These are phyloP conservation scores for Reticulitermes lucifugus DNA, from an alignment of 2,888 invertebrate genomes.

Conservation along the genomic window DNA sequence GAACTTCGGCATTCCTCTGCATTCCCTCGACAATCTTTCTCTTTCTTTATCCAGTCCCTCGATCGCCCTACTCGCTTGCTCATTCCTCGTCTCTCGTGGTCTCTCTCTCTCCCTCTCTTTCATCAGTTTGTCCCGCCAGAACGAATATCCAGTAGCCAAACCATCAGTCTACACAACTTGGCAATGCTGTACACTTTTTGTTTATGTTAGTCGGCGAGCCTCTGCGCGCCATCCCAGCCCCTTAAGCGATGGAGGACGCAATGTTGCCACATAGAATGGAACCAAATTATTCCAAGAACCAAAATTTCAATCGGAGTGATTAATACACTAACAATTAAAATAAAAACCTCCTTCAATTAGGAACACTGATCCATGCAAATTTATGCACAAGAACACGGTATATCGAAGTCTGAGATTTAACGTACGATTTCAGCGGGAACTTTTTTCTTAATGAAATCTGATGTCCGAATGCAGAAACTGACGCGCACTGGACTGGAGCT, in stretches of 20 bases:
- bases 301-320: slow-evolving; percentile 20
- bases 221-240: slow-evolving; percentile 51
- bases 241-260: slow-evolving; percentile 49
- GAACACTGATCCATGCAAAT: background rate
- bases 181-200: slow-evolving; percentile 56
- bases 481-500: background rate
- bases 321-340: background rate
- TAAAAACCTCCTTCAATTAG: background rate
- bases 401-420: background rate
- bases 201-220: slow-evolving; percentile 55
- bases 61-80: slow-evolving; percentile 10
- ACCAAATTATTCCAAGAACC: slow-evolving; percentile 41
- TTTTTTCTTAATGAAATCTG: background rate
- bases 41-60: slow-evolving; percentile 6
- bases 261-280: slow-evolving; percentile 47
- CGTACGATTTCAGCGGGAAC: background rate
- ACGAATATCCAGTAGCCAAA: slow-evolving; percentile 52
- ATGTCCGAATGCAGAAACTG: background rate
- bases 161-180: slow-evolving; percentile 47
- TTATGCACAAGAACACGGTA: background rate
- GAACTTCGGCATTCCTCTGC: slow-evolving; percentile 51
- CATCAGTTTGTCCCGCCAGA: slow-evolving; percentile 46
- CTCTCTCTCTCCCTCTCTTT: slow-evolving; percentile 20
- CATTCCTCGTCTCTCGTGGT: background rate
- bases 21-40: slow-evolving; percentile 44